Evolutionary conservation across 2,797 vertebrate genomes (phyloP), one percentile per base, ranked within the genome.

Genomic region (Pangasius djambal): DNA sequence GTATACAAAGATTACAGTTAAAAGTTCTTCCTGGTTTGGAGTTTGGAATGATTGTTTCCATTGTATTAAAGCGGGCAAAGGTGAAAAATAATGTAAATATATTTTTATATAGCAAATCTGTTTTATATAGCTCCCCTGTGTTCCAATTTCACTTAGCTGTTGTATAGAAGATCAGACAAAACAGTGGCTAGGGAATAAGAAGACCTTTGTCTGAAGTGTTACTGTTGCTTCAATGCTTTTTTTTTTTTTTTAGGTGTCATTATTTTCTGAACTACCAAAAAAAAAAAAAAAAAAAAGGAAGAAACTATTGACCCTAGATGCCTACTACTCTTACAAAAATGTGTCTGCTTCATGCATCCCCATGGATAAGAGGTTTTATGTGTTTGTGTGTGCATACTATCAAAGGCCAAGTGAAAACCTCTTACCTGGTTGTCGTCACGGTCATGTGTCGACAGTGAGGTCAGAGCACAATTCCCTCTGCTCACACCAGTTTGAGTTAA

Each of bases 401-500:
- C n/a, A 61, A 67, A 55, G 15, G 9, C 61, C 9, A 69, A 16
- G 61, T 74, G 55, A 75, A 48, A 77, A 48, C 55, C 7, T 20
- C 88, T 90, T n/a, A 92, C 92, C 86, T 89, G 90, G 87, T 86
- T 91, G 67, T 91, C 89, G 34, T 90, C 88, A 25, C 65, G 63
- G 3, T 90, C 89, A 28, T 89, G 61, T 25, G 25, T 65, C 57
- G 88, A 79, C 57, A 55, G 31, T 34, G 84, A 75, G 65, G 70
- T 50, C 59, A 69, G 83, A 77, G 34, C 72, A n/a, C 75, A 82
- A 15, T 86, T 89, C 12, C 72, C 44, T 65, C 87, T 86, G 65
- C 40, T 90, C 72, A 84, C 25, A 50, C 87, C 88, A 48, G 74
- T 86, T 25, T 69, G 86, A 44, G 85, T 57, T 78, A 92, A 87